These are phyloP conservation scores for Macrotrachela quadricornifera DNA, from an alignment of 1,140 invertebrate species.

Conservation along the genomic window DNA sequence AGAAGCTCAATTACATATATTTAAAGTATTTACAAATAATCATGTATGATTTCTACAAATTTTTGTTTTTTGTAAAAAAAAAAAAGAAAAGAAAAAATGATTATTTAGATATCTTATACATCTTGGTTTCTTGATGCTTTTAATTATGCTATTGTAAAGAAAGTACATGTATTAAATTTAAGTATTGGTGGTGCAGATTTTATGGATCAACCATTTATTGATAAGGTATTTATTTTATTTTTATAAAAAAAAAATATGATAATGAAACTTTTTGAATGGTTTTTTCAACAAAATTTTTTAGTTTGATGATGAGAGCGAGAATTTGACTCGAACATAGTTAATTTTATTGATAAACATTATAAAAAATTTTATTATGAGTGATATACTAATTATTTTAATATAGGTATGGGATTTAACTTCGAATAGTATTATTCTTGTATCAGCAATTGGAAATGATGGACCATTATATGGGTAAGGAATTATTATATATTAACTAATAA, in stretches of 20 bases:
- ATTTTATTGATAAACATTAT: too few species aligned
- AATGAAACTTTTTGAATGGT: too few species aligned
- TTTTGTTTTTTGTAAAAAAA: too few species aligned
- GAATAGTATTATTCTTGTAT: slow-evolving; percentile 83
- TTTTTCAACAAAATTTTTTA: too few species aligned
- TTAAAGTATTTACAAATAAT: slow-evolving; percentile 80
- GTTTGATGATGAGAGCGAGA: too few species aligned
- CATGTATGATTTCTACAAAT: slow-evolving; percentile 18
- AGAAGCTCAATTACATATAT: slow-evolving; percentile 76
- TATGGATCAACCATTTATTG: slow-evolving; percentile 85
- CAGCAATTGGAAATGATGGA: slow-evolving; percentile 89
- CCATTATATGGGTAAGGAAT: slow-evolving; percentile 48
- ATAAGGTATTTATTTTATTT: slow-evolving; percentile 39
- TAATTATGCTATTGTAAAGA: slow-evolving; percentile 85
- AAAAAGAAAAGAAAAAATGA: too few species aligned
- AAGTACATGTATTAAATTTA: slow-evolving; percentile 77
- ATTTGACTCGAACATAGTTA: too few species aligned
- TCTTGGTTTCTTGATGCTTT: slow-evolving; percentile 96
- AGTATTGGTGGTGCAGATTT: slow-evolving; percentile 93
- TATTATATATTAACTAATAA: too few species aligned
- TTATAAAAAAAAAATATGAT: too few species aligned
- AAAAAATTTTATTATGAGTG: too few species aligned
- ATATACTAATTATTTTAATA: too few species aligned
- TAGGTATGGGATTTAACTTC: slow-evolving; percentile 74
- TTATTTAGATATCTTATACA: slow-evolving; percentile 72